These are phyloP conservation scores for Zygogramma bicolorata DNA, from an alignment of 2,888 invertebrate genomes.

Conservation along the genomic window DNA sequence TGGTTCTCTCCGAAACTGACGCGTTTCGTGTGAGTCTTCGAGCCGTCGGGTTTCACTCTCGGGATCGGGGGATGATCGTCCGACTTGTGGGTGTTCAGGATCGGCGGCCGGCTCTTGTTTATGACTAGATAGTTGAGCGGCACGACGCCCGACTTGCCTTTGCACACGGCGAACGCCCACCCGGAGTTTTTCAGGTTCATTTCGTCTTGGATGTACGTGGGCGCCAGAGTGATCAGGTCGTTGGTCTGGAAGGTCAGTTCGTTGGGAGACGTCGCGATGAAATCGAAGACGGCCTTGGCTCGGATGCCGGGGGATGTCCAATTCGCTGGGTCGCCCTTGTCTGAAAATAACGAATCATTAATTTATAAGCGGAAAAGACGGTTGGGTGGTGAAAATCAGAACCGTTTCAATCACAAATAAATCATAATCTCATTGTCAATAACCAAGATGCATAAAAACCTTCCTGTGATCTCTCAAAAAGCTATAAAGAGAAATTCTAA, in stretches of 20 bases:
- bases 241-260: constrained; percentile 85
- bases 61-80: constrained; percentile 41
- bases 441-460: too few species aligned
- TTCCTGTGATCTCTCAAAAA: too few species aligned
- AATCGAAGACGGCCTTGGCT: constrained; percentile 81
- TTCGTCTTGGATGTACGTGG: constrained; percentile 82
- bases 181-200: constrained; percentile 74
- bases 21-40: constrained; percentile 59
- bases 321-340: constrained; percentile 72
- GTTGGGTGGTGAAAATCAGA: too few species aligned
- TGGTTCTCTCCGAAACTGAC: constrained; percentile 65
- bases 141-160: constrained; percentile 73
- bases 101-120: constrained; percentile 51
- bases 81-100: constrained; percentile 20
- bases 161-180: constrained; percentile 76
- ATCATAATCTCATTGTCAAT: too few species aligned
- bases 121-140: constrained; percentile 73
- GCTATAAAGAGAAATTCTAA: too few species aligned
- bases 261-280: constrained; percentile 76
- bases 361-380: too few species aligned
- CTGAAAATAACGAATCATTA: constrained; percentile 49
- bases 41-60: constrained; percentile 36
- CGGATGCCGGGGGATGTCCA: constrained; percentile 77
- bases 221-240: constrained; percentile 85
- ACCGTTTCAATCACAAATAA: too few species aligned